Percentiles rank a stretch among this genome's conserved stretches.
Evolutionary conservation across 2,888 invertebrate genomes (phyloP).

Genomic region (Tyria jacobaeae): DNA sequence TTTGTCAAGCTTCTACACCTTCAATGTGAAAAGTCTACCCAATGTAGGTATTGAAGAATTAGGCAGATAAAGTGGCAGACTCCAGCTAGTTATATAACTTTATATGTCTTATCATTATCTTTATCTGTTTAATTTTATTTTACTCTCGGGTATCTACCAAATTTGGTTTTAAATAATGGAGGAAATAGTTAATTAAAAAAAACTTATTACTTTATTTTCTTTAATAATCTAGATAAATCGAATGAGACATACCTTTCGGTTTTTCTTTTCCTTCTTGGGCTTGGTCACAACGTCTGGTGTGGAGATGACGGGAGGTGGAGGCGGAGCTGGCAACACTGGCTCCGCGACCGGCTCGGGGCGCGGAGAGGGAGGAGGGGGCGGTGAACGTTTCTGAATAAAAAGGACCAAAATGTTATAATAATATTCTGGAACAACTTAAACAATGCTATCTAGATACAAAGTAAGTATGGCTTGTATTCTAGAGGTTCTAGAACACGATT

Average conservation of each 20-base stretch:
- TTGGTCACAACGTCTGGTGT: constrained; percentile 55
- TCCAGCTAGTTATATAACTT: too few species aligned
- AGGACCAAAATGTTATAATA: neutral
- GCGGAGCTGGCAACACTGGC: constrained; percentile 54
- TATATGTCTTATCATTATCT: too few species aligned
- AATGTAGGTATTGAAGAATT: too few species aligned
- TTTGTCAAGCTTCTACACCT: too few species aligned
- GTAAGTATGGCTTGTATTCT: neutral
- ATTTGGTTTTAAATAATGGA: too few species aligned
- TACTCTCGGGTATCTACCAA: too few species aligned
- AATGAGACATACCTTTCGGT: constrained; percentile 67
- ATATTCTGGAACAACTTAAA: neutral
- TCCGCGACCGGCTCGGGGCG: constrained; percentile 55
- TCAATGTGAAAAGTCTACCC: too few species aligned
- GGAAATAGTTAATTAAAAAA: too few species aligned
- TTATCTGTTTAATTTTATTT: too few species aligned
- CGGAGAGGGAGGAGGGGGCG: constrained; percentile 53
- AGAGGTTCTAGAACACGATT: neutral
- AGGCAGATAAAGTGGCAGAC: too few species aligned
- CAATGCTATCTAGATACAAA: too few species aligned
- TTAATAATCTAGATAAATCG: neutral
- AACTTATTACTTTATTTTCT: too few species aligned
- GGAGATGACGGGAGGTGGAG: constrained; percentile 56
- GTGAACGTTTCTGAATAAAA: constrained; percentile 64
- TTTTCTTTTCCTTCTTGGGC: constrained; percentile 80